Evolutionary conservation across 2,113 vertebrate species (phyloP).

Genomic region (Sclerurus mexicanus): DNA sequence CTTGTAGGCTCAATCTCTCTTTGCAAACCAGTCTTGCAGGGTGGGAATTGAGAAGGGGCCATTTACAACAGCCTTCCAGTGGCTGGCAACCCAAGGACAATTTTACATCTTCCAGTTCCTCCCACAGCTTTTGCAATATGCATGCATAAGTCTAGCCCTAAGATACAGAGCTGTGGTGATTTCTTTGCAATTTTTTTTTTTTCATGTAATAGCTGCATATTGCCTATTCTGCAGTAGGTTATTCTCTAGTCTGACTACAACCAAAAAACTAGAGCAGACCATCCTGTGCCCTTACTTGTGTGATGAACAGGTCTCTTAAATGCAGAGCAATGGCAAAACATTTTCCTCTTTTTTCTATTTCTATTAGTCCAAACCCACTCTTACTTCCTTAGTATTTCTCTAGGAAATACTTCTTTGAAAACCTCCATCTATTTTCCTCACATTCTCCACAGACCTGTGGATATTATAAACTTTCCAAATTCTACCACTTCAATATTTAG

Average conservation of each 20-base stretch:
- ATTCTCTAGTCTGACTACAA: neutral
- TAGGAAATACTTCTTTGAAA: neutral
- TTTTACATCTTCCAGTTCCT: neutral
- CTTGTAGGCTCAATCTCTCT: neutral
- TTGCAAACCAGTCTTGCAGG: neutral
- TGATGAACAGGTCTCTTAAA: neutral
- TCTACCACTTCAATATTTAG: neutral
- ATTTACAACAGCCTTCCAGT: neutral
- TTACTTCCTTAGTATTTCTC: neutral
- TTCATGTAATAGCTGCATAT: neutral
- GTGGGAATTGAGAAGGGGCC: neutral
- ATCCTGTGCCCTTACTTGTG: neutral
- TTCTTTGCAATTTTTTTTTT: neutral
- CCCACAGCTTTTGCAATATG: neutral
- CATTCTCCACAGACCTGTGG: neutral
- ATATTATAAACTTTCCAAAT: neutral
- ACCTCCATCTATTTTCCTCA: neutral
- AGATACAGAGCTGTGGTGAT: neutral
- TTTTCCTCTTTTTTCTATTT: neutral
- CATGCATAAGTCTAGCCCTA: neutral
- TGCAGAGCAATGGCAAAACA: neutral
- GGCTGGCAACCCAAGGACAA: neutral
- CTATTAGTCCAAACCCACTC: neutral
- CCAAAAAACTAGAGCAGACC: neutral
- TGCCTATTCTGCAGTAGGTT: neutral